Conservation (phyloP, 2,888 invertebrate genomes). For the Brachylomia viminalis region DNA sequence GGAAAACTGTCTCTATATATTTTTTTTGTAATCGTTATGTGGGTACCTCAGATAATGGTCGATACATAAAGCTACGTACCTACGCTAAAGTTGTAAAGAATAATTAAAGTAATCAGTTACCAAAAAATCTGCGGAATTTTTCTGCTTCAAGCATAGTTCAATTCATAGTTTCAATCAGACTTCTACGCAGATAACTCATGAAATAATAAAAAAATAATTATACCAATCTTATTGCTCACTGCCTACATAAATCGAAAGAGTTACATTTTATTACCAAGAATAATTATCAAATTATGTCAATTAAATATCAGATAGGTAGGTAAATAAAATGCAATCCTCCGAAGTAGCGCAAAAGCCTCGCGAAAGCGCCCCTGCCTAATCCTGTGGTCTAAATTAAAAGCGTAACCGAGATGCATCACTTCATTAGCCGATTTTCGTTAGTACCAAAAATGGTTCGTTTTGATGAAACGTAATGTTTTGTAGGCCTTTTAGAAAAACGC, state of each 20-base stretch:
- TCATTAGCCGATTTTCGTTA: neutral
- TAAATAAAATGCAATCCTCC: slow-evolving; percentile 7
- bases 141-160: neutral
- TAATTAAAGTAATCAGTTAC: too few relatives aligned
- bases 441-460: neutral
- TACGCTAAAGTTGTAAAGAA: neutral
- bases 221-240: neutral
- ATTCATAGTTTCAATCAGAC: neutral
- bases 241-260: neutral
- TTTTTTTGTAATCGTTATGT: neutral
- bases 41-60: neutral
- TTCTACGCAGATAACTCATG: neutral
- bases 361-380: slow-evolving; percentile 12
- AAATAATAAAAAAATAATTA: neutral
- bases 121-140: neutral
- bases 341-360: slow-evolving; percentile 4
- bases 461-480: neutral
- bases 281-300: slow-evolving; percentile 2
- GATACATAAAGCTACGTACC: neutral
- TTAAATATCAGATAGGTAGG: neutral
- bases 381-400: slow-evolving; percentile 62
- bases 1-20: too few relatives aligned
- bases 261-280: neutral
- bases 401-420: slow-evolving; percentile 31
- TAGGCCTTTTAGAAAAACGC: neutral